Evolutionary conservation across 2,113 vertebrate species (phyloP).

Genomic region (Sinosuthora webbiana): DNA sequence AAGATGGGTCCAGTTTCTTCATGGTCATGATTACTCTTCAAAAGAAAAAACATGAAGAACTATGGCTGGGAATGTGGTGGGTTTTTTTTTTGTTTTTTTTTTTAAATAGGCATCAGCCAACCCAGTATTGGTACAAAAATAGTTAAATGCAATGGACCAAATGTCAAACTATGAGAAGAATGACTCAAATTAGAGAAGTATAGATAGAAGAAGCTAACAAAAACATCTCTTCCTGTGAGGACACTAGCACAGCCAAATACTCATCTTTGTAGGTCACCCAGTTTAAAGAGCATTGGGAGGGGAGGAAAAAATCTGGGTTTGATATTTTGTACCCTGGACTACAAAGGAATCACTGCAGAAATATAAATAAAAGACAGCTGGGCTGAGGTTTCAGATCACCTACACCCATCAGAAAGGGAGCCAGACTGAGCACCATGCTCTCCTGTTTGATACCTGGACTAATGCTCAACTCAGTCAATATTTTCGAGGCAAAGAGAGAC

Average conservation of each 20-base stretch:
- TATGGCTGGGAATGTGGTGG: background rate
- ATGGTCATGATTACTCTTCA: background rate
- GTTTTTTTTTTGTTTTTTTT: background rate
- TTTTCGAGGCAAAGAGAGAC: background rate
- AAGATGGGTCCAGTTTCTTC: background rate
- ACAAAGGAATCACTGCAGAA: background rate
- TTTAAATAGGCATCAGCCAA: background rate
- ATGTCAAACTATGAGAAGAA: background rate
- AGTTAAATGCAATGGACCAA: background rate
- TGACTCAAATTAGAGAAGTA: background rate
- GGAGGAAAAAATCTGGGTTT: constrained; percentile 11
- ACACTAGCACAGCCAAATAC: background rate
- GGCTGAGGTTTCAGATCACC: constrained; percentile 44
- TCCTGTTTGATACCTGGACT: background rate
- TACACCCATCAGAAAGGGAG: background rate
- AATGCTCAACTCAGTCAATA: background rate
- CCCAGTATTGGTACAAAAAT: background rate
- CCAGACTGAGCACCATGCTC: background rate
- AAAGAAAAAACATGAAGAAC: background rate
- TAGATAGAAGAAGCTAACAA: background rate
- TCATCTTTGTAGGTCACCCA: background rate
- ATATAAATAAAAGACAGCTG: constrained; percentile 41
- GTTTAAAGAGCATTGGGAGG: background rate
- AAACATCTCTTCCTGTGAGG: background rate
- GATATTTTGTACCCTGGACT: constrained; percentile 26